Base-by-base conservation (phyloP, 2,888 invertebrate genomes). In the Dicycla oo region DNA sequence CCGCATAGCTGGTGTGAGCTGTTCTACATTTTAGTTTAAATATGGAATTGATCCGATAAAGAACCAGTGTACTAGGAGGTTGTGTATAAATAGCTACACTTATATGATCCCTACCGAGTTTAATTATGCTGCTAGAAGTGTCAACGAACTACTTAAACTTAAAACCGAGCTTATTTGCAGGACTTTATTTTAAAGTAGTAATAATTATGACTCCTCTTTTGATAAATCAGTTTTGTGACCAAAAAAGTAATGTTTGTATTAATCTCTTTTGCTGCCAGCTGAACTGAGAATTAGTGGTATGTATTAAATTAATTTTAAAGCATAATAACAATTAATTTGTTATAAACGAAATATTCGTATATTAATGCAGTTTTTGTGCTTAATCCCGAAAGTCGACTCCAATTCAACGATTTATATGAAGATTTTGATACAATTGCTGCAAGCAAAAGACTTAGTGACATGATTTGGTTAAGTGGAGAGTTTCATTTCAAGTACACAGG, bases 261-360 rank as follows among this genome's bases (percentile, higher is more conserved):
- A 80, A 80, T 80, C 80, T 80, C 80, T 80, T 79, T 81, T 82
- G 80, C 83, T 80, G 80, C 80, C 80, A 80, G 80, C 80, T 26
- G 80, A 80, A 73, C 80, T 80, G 80, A 69, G 80, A 80, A 80
- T 80, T 79, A 80, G 80, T 62, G 80, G 80, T 80, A 80, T 61
- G 80, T 80, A 80, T 82, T 57, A 1, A 68, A 79, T 68, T 64
- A 65, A 67, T 81, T 65, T 68, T 83, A 73, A 47, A 73, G 51
- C 73, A 51, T 81, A 68, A 63, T 74, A 45, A 61, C 23, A 61
- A 40, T 69, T 72, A 20, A 60, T 64, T 63, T 57, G 30, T 58
- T 58, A n/a, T 60, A 18, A 66, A 54, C 26, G 10, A 63, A 40
- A 15, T 73, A 34, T 49, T 49, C 20, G 7, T 34, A 23, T 15